Base-by-base conservation (phyloP, 2,888 invertebrate species). In the Sinopyrophorus schimmeli region DNA sequence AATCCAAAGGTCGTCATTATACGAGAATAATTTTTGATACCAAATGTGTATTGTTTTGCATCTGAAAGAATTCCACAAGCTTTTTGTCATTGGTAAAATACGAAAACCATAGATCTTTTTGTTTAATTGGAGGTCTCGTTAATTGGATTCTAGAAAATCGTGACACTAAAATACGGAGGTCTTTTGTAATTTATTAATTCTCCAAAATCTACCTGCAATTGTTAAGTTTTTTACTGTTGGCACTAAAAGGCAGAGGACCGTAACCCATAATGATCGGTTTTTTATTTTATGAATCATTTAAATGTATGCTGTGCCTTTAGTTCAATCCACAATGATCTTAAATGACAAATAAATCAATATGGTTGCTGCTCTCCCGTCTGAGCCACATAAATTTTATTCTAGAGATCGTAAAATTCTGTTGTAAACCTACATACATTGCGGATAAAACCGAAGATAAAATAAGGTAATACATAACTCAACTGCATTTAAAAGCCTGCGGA, bases 81-180 rank as follows among this genome's bases (percentile, higher is more conserved):
- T 17, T 32, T 32, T 32, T 32, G 32, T 32, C 32, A 18, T 11
- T 18, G 37, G 24, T 15, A 14, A 15, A 24, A 15, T 37, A 24
- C 24, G 7, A 6, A 26, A 34, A 34, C 47, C 41, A 46, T 53
- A 55, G 46, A 47, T 55, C 55, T 54, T 26, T 53, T 49, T 41
- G 49, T 23, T 53, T 53, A 55, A 55, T 53, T 55, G 55, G 50
- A 50, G 47, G 39, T 34, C 41, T 41, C 46, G 54, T 56, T 54
- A 56, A 56, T 54, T 56, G 43, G 38, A 49, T 51, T 48, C 44
- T 41, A 53, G 53, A 50, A 38, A 44, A 32, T 43, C 46, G 40
- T 11, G 26, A 53, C 53, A 53, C 43, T 51, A 50, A 53, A 55
- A 55, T 47, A 47, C 47, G 18, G 37, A 10, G 26, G 20, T 27